A percentile compares a stretch with the other conserved stretches of the same genome.
Evolutionary conservation across 2,888 invertebrate species (phyloP).

Genomic region (Clivina fossor): DNA sequence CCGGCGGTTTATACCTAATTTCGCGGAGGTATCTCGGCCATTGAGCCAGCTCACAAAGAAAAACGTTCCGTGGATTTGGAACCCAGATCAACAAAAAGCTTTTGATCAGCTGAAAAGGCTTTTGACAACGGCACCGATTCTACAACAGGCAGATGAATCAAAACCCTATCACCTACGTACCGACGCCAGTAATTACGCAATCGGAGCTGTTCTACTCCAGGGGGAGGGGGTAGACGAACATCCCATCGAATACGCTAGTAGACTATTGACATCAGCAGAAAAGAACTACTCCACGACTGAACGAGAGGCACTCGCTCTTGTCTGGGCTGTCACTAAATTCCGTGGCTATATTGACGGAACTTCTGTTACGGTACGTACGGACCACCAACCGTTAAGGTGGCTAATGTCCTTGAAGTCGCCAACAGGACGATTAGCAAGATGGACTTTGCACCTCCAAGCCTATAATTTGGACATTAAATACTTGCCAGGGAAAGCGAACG

Average conservation of each 20-base stretch:
- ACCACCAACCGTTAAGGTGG: slow-evolving; percentile 53
- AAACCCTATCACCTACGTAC: slow-evolving; percentile 38
- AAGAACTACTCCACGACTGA: slow-evolving; percentile 45
- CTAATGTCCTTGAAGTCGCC: slow-evolving; percentile 49
- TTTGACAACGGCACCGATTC: slow-evolving; percentile 22
- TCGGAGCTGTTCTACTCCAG: slow-evolving; percentile 16
- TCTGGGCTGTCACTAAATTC: slow-evolving; percentile 46
- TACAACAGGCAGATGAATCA: slow-evolving; percentile 38
- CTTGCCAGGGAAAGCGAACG: slow-evolving; percentile 48
- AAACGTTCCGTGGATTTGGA: not conserved
- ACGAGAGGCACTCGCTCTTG: slow-evolving; percentile 37
- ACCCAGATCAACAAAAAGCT: not conserved
- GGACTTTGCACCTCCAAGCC: slow-evolving; percentile 50
- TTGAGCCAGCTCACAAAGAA: slow-evolving; percentile 2
- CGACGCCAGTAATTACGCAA: slow-evolving; percentile 11
- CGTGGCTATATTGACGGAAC: slow-evolving; percentile 47
- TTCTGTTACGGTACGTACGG: slow-evolving; percentile 47
- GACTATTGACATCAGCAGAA: not conserved
- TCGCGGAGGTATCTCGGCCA: not conserved
- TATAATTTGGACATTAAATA: slow-evolving; percentile 49
- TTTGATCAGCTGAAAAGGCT: not conserved
- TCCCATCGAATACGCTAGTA: slow-evolving; percentile 17
- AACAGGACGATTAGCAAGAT: slow-evolving; percentile 51
- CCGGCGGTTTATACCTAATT: not conserved
- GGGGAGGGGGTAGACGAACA: not conserved